phyloP scores from a whole-genome alignment of 2,797 vertebrate species.

The Phrynocephalus forsythii region DNA sequence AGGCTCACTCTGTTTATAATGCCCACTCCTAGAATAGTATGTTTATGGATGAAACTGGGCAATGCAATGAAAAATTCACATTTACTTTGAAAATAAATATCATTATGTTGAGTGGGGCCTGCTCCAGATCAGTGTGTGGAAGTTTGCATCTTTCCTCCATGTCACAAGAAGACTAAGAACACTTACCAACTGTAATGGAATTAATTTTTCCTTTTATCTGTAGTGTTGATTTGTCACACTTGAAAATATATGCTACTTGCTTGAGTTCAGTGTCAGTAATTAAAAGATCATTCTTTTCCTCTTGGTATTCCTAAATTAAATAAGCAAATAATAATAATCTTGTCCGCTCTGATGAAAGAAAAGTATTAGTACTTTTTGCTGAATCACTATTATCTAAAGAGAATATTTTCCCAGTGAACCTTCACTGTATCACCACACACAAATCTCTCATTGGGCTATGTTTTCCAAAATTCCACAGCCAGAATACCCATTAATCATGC shows the following conservation, averaged over 20 bases:
- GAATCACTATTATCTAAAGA: too few relatives aligned
- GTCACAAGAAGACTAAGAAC: slow-evolving; percentile 24
- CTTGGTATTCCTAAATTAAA: slow-evolving; percentile 90
- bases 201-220: slow-evolving; percentile 98
- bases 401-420: too few relatives aligned
- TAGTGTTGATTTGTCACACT: slow-evolving; percentile 90
- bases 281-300: slow-evolving; percentile 88
- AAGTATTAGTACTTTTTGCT: slow-evolving; percentile 20
- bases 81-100: background rate
- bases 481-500: too few relatives aligned
- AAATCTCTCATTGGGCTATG: too few relatives aligned
- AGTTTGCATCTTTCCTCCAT: background rate
- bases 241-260: slow-evolving; percentile 95
- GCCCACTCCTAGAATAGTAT: background rate
- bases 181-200: slow-evolving; percentile 93
- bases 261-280: slow-evolving; percentile 93
- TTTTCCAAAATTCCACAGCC: too few relatives aligned
- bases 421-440: too few relatives aligned
- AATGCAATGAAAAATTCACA: background rate
- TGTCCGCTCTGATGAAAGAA: slow-evolving; percentile 34
- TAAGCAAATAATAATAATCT: background rate
- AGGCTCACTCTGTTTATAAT: background rate
- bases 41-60: background rate
- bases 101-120: background rate
- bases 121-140: background rate